phyloP scores from a whole-genome alignment of 1,140 invertebrate species.

The Cotesia chilonis region DNA sequence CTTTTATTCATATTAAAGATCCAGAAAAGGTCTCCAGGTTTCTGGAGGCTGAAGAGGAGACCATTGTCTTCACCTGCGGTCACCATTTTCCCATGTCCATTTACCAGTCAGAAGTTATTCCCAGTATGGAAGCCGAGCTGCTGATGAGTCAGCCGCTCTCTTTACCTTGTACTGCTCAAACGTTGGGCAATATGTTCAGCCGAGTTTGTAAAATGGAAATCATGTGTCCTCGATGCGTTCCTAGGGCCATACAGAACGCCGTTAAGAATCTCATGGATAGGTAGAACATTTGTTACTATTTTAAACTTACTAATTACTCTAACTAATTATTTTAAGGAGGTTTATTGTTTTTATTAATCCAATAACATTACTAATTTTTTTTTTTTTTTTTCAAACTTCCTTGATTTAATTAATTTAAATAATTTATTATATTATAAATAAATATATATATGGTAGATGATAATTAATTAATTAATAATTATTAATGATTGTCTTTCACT shows the following conservation, averaged over 20 bases:
- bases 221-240: conserved; percentile 59
- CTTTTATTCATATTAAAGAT: conserved; percentile 64
- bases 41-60: conserved; percentile 55
- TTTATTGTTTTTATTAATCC: conserved; percentile 3
- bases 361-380: neutral
- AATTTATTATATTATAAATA: too few relatives aligned
- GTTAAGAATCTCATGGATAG: conserved; percentile 50
- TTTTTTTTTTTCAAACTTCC: too few relatives aligned
- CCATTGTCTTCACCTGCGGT: conserved; percentile 63
- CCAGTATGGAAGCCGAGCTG: conserved; percentile 61
- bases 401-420: too few relatives aligned
- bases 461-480: too few relatives aligned
- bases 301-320: neutral
- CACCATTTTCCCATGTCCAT: conserved; percentile 59
- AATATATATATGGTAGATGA: too few relatives aligned
- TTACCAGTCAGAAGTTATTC: conserved; percentile 58
- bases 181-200: conserved; percentile 54
- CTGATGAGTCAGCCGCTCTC: conserved; percentile 52
- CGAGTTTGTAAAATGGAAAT: conserved; percentile 54
- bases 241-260: conserved; percentile 51
- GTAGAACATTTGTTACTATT: conserved; percentile 23
- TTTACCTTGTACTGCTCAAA: conserved; percentile 58
- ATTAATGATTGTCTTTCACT: too few relatives aligned
- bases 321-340: neutral
- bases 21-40: conserved; percentile 55